Evolutionary conservation across 2,113 vertebrate species (phyloP).

Genomic region (Epinephelus lanceolatus): DNA sequence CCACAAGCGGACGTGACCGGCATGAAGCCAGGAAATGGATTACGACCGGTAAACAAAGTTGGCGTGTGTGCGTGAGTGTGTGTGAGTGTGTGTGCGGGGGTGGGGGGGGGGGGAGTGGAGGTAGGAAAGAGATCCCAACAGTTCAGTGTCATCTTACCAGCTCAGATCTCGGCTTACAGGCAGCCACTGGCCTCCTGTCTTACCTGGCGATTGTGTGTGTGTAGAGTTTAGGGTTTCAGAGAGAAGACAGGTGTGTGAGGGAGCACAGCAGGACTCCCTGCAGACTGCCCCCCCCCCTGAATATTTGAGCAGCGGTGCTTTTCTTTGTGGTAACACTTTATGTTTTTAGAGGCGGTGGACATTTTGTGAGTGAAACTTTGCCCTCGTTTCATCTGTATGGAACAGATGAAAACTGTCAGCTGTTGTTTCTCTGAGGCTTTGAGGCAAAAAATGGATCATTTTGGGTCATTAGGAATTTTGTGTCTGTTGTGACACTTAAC

Average conservation of each 20-base stretch:
- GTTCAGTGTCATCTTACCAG: slow-evolving; percentile 73
- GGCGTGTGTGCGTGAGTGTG: slow-evolving; percentile 19
- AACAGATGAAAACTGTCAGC: slow-evolving; percentile 10
- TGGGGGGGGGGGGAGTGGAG: slow-evolving; percentile 1
- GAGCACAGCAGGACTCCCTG: slow-evolving; percentile 63
- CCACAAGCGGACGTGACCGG: slow-evolving; percentile 68
- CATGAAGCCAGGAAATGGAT: slow-evolving; percentile 78
- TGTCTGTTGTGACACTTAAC: too few relatives aligned
- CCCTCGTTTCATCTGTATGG: neutral
- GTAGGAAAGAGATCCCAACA: slow-evolving; percentile 68
- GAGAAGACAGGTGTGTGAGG: slow-evolving; percentile 55
- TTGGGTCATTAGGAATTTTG: neutral
- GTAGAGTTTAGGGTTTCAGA: slow-evolving; percentile 58
- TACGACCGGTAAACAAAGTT: slow-evolving; percentile 78
- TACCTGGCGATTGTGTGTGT: slow-evolving; percentile 59
- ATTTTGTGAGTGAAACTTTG: slow-evolving; percentile 10
- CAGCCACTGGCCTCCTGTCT: slow-evolving; percentile 71
- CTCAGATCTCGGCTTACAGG: slow-evolving; percentile 77
- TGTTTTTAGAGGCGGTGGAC: slow-evolving; percentile 31
- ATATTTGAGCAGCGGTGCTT: slow-evolving; percentile 66
- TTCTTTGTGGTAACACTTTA: slow-evolving; percentile 42
- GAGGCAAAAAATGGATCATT: too few relatives aligned
- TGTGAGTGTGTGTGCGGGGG: neutral
- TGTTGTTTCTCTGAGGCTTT: neutral
- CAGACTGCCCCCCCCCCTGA: slow-evolving; percentile 47